phyloP scores from a whole-genome alignment of 2,113 vertebrate species.

The Holacanthus passer region DNA sequence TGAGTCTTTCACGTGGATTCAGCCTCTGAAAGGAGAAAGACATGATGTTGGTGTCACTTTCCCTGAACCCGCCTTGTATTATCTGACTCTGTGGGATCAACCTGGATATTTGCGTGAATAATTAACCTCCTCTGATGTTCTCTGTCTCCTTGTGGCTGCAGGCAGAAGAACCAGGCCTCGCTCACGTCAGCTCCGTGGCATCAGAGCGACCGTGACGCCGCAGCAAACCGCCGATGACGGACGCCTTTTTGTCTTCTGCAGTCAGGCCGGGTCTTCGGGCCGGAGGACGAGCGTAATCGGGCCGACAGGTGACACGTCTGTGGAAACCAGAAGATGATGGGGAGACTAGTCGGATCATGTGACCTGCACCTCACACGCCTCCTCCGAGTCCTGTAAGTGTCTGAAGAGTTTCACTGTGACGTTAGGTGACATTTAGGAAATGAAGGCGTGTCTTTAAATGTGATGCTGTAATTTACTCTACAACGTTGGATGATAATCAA shows the following conservation, averaged over 20 bases:
- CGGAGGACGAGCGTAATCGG: conserved; percentile 65
- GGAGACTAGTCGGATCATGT: conserved; percentile 59
- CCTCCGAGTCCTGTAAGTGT: conserved; percentile 32
- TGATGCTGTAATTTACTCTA: neutral
- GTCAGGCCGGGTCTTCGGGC: conserved; percentile 63
- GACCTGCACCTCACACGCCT: conserved; percentile 69
- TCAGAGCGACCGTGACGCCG: conserved; percentile 59
- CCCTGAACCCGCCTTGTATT: neutral
- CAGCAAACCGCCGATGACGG: conserved; percentile 65
- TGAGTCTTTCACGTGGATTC: too few relatives aligned
- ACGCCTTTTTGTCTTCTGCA: conserved; percentile 72
- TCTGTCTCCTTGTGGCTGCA: conserved; percentile 37
- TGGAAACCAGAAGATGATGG: conserved; percentile 77
- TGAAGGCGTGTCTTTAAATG: neutral
- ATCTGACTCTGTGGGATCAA: conserved; percentile 6
- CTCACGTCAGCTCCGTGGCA: conserved; percentile 70
- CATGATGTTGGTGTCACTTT: neutral
- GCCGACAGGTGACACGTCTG: conserved; percentile 80
- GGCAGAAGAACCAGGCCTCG: conserved; percentile 41
- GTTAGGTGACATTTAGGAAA: conserved; percentile 47
- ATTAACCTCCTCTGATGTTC: conserved; percentile 10
- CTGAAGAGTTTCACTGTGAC: conserved; percentile 42
- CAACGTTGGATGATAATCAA: neutral
- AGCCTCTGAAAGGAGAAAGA: neutral
- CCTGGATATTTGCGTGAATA: conserved; percentile 45